Evolutionary conservation across 2,888 invertebrate genomes (phyloP).

Genomic region (Autographa pulchrina): DNA sequence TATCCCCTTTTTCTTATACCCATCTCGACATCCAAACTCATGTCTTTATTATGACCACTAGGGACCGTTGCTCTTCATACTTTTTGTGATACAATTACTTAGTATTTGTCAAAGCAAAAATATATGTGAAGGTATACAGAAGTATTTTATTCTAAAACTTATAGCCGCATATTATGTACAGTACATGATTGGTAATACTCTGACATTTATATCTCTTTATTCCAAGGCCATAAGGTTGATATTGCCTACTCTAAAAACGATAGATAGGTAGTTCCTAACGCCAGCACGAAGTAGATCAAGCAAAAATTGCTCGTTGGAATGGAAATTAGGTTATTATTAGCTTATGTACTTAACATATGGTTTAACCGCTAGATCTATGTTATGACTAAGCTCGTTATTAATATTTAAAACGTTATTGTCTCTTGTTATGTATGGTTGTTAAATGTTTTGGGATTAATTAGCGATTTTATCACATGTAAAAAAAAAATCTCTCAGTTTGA

Average conservation of each 20-base stretch:
- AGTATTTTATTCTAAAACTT: neutral
- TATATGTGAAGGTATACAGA: neutral
- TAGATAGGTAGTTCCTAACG: constrained; percentile 44
- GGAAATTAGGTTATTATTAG: constrained; percentile 52
- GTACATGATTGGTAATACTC: neutral
- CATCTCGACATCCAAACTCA: constrained; percentile 1
- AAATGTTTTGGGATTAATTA: too few relatives aligned
- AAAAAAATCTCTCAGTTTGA: too few relatives aligned
- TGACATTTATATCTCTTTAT: neutral
- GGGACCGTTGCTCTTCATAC: neutral
- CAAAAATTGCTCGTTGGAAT: constrained; percentile 45
- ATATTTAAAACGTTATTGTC: constrained; percentile 24
- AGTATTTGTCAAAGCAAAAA: constrained; percentile 1
- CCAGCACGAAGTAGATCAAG: constrained; percentile 46
- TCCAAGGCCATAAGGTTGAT: neutral
- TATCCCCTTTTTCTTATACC: neutral
- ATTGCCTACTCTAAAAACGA: constrained; percentile 21
- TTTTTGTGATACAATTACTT: constrained; percentile 3
- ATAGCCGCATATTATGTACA: too few relatives aligned
- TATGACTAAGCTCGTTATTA: constrained; percentile 35
- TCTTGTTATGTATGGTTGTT: too few relatives aligned
- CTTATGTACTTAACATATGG: constrained; percentile 32
- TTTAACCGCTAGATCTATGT: constrained; percentile 31
- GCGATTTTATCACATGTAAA: too few relatives aligned
- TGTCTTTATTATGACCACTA: constrained; percentile 1